Evolutionary conservation across 2,113 vertebrate genomes (phyloP).

Genomic region (Trochalopteron elliotii): DNA sequence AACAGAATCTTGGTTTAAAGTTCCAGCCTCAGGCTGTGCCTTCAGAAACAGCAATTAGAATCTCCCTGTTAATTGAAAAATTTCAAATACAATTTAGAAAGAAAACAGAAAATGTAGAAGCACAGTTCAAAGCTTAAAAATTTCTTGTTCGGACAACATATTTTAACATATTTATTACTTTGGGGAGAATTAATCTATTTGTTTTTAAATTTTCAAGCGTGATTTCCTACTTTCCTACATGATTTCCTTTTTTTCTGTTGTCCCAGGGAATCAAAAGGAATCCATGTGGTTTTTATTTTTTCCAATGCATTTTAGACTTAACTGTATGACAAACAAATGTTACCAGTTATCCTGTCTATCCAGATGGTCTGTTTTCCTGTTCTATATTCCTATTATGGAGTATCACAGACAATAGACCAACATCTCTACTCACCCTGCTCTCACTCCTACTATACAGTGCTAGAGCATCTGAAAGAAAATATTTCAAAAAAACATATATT

Average conservation of each 20-base stretch:
- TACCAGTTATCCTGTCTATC: neutral
- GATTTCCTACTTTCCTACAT: neutral
- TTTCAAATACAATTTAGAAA: neutral
- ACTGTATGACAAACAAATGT: neutral
- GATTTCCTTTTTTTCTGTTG: neutral
- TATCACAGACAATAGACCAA: neutral
- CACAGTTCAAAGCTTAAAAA: neutral
- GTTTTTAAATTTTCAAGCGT: neutral
- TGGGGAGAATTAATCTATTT: neutral
- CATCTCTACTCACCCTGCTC: neutral
- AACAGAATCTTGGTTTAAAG: neutral
- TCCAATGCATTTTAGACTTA: neutral
- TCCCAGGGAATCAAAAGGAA: neutral
- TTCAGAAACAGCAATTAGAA: neutral
- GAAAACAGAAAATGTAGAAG: neutral
- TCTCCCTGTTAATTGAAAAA: neutral
- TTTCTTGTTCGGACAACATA: neutral
- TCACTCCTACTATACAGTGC: neutral
- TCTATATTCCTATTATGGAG: neutral
- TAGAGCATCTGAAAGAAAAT: neutral
- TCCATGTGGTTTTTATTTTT: neutral
- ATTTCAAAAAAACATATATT: neutral
- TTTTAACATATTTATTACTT: neutral
- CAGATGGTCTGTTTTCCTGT: neutral
- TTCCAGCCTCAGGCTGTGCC: neutral